Conservation (phyloP, 2,797 vertebrate species). For the Poecilia wingei region DNA sequence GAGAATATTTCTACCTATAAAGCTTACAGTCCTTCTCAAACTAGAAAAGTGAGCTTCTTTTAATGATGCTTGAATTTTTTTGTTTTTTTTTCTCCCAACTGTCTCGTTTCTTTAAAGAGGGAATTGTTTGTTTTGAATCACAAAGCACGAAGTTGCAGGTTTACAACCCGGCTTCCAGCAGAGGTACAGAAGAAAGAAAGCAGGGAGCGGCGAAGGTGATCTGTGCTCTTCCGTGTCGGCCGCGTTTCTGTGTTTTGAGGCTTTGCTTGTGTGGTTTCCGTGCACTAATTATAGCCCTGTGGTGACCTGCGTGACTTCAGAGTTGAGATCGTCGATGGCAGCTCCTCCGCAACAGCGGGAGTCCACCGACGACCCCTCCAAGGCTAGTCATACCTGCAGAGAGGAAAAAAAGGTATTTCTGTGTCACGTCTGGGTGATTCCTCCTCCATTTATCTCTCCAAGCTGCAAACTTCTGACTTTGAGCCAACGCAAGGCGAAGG, state of each 20-base stretch:
- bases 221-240: slow-evolving; percentile 10
- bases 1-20: not conserved
- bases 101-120: not conserved
- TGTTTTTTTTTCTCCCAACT: too few species aligned
- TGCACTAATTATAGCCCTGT: slow-evolving; percentile 74
- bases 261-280: slow-evolving; percentile 7
- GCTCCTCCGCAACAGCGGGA: slow-evolving; percentile 66
- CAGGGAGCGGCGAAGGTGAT: not conserved
- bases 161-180: not conserved
- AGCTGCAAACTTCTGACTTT: not conserved
- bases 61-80: not conserved
- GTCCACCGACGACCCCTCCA: slow-evolving; percentile 89
- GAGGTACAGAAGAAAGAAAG: not conserved
- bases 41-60: not conserved
- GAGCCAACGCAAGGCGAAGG: not conserved
- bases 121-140: not conserved
- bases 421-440: not conserved
- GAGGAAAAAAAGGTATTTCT: not conserved
- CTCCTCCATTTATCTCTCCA: not conserved
- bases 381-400: slow-evolving; percentile 91
- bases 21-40: not conserved
- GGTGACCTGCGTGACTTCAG: slow-evolving; percentile 87
- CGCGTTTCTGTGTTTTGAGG: slow-evolving; percentile 3
- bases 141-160: not conserved
- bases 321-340: slow-evolving; percentile 84